Evolutionary conservation across 2,113 vertebrate genomes (phyloP), one percentile per base, ranked within the genome.

Genomic region (Heterochromis multidens): DNA sequence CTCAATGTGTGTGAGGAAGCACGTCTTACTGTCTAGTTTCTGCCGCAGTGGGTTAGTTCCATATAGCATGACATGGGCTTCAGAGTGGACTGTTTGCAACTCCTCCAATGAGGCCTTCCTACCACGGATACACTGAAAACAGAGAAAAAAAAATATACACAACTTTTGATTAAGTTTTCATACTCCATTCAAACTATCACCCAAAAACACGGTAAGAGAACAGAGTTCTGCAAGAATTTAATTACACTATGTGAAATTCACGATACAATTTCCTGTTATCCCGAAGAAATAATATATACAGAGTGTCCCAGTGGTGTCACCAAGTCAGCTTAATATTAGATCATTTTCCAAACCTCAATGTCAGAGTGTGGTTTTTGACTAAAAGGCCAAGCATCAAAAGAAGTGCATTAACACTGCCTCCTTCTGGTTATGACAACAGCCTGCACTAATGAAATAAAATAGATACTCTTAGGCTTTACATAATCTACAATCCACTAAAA

Each of bases 31-130:
- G 96, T 99, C 98, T 85, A 99, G 95, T 94, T 98, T 99, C 96
- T 99, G 99, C 80, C 98, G 95, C 90, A 99, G 96, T 19, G 98
- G 98, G 95, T 99, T 99, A n/a, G 98, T 99, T 93, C 99, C 99
- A 0, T 99, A 99, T 37, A 99, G 96, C 84, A 98, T 94, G 0
- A 98, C 95, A 19, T 99, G 98, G 4, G 97, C 96, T 91, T 99
- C 98, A 0, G 99, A 98, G 95, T 99, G 99, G 77, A 99, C 97
- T 0, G 96, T 98, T 95, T 99, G 98, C 63, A 99, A 93, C 93
- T 99, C 99, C 92, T 99, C 99, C 88, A 98, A 93, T 0, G 98
- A 98, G 54, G 99, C 99, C 93, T 99, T 99, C 62, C 99, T 97
- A 59, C 98, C 98, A 1, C 98, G 97, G 90, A 99, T 97, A 84